Percentiles rank a stretch among this genome's conserved stretches.
phyloP scores from a whole-genome alignment of 2,113 vertebrate genomes.

The Triplophysa siluroides region DNA sequence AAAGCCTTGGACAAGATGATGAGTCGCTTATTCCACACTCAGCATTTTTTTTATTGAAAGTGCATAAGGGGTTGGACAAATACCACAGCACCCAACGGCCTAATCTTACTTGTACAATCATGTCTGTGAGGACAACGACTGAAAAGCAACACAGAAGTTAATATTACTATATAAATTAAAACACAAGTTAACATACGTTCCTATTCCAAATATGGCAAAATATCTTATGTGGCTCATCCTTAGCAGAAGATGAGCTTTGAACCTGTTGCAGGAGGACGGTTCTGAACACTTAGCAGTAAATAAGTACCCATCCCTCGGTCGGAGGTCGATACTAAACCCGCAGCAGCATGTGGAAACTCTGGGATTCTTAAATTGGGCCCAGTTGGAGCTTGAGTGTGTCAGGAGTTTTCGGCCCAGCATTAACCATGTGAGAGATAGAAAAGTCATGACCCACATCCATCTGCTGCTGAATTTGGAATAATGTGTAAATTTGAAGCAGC shows the following conservation, averaged over 20 bases:
- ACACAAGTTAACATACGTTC: too few relatives aligned
- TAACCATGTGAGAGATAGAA: neutral
- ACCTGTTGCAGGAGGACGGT: neutral
- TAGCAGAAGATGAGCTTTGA: constrained; percentile 8
- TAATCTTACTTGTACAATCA: too few relatives aligned
- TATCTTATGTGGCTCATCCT: neutral
- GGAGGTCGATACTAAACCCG: neutral
- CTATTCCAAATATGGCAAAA: too few relatives aligned
- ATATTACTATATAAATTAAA: too few relatives aligned
- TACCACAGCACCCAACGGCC: too few relatives aligned
- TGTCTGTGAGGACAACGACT: too few relatives aligned
- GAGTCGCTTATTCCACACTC: too few relatives aligned
- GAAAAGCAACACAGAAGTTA: too few relatives aligned
- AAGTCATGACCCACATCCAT: constrained; percentile 23
- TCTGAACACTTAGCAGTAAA: constrained; percentile 2
- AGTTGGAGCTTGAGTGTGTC: neutral
- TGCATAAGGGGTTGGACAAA: too few relatives aligned
- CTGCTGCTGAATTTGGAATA: neutral
- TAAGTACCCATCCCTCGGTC: neutral
- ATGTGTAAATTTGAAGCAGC: constrained; percentile 11
- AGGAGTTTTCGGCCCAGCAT: constrained; percentile 12
- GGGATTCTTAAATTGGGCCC: constrained; percentile 14
- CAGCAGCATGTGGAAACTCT: neutral
- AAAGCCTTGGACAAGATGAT: too few relatives aligned
- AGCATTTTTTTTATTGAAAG: too few relatives aligned